phyloP scores from a whole-genome alignment of 2,888 invertebrate genomes.

The Leptopterna dolabrata region DNA sequence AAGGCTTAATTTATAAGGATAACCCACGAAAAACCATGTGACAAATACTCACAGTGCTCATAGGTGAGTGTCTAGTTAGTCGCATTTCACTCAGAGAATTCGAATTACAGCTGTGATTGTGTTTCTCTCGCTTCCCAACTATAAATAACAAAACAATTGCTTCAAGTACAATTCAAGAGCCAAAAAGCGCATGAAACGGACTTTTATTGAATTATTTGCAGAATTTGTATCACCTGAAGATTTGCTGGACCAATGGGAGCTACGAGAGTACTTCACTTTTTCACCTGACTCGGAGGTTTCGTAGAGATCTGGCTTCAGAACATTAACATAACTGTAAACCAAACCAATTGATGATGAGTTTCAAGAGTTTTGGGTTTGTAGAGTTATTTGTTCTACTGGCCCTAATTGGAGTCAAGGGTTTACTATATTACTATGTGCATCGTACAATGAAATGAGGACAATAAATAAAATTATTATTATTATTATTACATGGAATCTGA shows the following conservation, averaged over 20 bases:
- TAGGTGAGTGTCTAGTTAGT: slow-evolving; percentile 69
- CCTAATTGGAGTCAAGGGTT: no score
- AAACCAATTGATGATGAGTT: background rate
- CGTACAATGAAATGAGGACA: no score
- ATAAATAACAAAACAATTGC: background rate
- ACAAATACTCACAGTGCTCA: slow-evolving; percentile 67
- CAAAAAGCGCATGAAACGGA: background rate
- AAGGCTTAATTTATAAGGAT: no score
- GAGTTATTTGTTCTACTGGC: no score
- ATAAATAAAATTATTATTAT: no score
- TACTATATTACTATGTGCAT: no score
- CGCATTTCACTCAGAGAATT: slow-evolving; percentile 77
- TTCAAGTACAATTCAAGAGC: background rate
- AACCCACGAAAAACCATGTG: no score
- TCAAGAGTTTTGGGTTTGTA: no score
- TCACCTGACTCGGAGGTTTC: slow-evolving; percentile 47
- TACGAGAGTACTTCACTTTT: slow-evolving; percentile 52
- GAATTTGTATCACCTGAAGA: slow-evolving; percentile 62
- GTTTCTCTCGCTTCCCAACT: slow-evolving; percentile 49
- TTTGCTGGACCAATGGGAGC: slow-evolving; percentile 67
- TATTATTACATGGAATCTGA: no score
- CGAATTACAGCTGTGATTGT: slow-evolving; percentile 69
- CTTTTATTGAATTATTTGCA: background rate
- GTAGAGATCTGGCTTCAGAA: slow-evolving; percentile 54
- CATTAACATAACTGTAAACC: slow-evolving; percentile 57